Evolutionary conservation across 2,888 invertebrate species (phyloP).

Genomic region (Hanleya hanleyi): DNA sequence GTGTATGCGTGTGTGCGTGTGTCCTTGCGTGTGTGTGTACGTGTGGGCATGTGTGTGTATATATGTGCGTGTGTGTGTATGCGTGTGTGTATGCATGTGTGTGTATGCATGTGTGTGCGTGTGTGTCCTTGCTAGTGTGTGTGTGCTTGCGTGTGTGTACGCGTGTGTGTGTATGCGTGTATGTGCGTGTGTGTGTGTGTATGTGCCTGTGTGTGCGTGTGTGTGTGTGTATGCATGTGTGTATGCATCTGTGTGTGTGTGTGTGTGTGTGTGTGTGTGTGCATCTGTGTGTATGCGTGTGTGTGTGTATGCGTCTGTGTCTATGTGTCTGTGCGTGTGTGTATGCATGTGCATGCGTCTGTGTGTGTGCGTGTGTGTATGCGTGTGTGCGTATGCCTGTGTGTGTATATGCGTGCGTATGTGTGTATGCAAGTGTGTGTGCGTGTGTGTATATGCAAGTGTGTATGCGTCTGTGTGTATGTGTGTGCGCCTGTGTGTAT

Average conservation of each 20-base stretch:
- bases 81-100: not conserved
- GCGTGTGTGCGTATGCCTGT: not conserved
- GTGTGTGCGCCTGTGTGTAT: too few species aligned
- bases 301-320: too few species aligned
- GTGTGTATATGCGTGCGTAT: not conserved
- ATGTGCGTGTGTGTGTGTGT: not conserved
- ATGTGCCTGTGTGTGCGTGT: not conserved
- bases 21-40: too few species aligned
- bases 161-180: not conserved
- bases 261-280: too few species aligned
- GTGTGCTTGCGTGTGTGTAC: not conserved
- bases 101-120: not conserved
- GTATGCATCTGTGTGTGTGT: too few species aligned
- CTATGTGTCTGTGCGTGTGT: too few species aligned
- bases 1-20: too few species aligned
- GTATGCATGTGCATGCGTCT: too few species aligned
- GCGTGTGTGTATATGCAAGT: not conserved
- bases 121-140: not conserved
- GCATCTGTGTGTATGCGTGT: too few species aligned
- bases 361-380: not conserved
- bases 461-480: too few species aligned
- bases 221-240: not conserved
- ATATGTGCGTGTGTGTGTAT: not conserved
- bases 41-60: not conserved
- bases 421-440: not conserved